Evolutionary conservation across 64 coral and sea anemone genomes (phyloP), one percentile per base, ranked within the genome.

Genomic region (Platygyra sinensis): DNA sequence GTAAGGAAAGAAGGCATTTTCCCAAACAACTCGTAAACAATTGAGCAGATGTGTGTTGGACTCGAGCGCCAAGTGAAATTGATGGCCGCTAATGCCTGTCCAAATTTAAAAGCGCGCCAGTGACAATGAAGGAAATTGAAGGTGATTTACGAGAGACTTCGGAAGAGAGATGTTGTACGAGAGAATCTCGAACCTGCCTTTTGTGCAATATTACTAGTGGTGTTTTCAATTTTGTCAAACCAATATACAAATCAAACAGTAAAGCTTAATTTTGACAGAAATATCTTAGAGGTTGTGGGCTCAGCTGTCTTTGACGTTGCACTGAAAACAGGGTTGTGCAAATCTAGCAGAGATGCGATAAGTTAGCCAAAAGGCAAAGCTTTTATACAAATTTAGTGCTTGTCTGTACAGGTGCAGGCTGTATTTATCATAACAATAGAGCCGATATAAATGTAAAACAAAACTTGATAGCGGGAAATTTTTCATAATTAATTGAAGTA

Each of bases 1-100:
- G 95, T 85, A 60, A 65, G 82, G 78, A 91, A 97, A 94, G 80
- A 90, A 89, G 93, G 80, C 88, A 97, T 97, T 97, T 97, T 97
- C 95, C 95, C 91, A 87, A 94, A 97, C 93, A 97, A 97, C 91
- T 91, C 88, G 95, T 94, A 97, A 97, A 97, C 95, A 97, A 93
- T 93, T 86, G 77, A 87, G 95, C 95, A 97, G 95, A 97, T 97
- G 95, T 97, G 87, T 83, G 88, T 25, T 49, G 63, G 63, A 82
- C 83, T 94, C 65, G 88, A 83, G 42, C 89, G 60, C 29, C 64
- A 62, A 83, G 79, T 65, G 72, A 92, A 97, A 97, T 97, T 94
- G 95, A 97, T 97, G 88, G 87, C 52, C 83, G 42, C 83, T 94
- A 88, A 84, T 94, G 24, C 69, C 80, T 86, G 80, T 81, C 89